phyloP scores from a whole-genome alignment of 2,113 vertebrate species.

The Falco punctatus region DNA sequence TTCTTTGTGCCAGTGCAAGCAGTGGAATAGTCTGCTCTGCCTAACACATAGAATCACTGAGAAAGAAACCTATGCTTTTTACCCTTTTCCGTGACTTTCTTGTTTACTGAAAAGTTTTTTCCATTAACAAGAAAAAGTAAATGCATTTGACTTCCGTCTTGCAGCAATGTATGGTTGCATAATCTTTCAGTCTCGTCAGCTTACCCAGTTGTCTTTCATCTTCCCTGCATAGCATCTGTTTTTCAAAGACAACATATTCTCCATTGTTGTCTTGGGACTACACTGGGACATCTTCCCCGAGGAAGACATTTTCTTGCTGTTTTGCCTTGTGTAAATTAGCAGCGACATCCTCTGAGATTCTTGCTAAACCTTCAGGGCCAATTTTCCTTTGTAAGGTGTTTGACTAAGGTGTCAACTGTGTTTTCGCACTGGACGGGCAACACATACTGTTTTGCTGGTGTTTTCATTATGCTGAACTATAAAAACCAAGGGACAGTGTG shows the following conservation, averaged over 20 bases:
- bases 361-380: conserved; percentile 12
- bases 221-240: conserved; percentile 8
- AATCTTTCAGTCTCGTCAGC: background rate
- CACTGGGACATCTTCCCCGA: conserved; percentile 49
- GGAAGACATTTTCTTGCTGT: conserved; percentile 46
- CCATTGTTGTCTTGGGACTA: conserved; percentile 28
- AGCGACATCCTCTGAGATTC: conserved; percentile 44
- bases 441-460: background rate
- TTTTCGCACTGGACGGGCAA: background rate
- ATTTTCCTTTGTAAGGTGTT: conserved; percentile 43
- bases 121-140: background rate
- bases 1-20: background rate
- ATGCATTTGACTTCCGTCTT: background rate
- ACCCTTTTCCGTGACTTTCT: background rate
- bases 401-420: background rate
- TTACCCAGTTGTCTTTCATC: background rate
- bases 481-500: background rate
- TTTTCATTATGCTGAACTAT: background rate
- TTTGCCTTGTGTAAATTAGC: conserved; percentile 67
- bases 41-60: background rate
- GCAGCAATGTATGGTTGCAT: background rate
- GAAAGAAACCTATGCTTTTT: background rate
- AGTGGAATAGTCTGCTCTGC: background rate
- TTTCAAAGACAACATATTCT: conserved; percentile 37
- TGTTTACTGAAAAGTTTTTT: background rate